phyloP scores from a whole-genome alignment of 2,797 vertebrate genomes.

The Acanthiza pusilla region DNA sequence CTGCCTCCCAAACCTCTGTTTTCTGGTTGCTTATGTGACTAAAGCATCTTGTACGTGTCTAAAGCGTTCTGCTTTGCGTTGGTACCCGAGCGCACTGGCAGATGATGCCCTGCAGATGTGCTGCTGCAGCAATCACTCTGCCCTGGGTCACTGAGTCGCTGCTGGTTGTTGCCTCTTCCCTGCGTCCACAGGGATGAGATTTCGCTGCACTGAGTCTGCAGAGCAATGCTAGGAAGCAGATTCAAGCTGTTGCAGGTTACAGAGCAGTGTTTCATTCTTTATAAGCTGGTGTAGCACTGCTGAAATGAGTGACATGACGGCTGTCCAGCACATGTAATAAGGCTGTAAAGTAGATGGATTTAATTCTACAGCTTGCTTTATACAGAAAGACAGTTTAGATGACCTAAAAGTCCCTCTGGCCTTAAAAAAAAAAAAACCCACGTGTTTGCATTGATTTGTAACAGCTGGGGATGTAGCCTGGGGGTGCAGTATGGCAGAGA shows the following conservation, averaged over 20 bases:
- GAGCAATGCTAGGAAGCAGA: neutral
- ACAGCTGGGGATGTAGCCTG: neutral
- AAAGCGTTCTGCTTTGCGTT: neutral
- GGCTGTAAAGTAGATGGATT: neutral
- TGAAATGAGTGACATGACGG: neutral
- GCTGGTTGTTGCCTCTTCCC: neutral
- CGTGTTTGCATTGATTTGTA: neutral
- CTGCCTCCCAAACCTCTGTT: neutral
- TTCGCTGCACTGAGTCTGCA: neutral
- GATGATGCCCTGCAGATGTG: neutral
- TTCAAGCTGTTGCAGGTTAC: neutral
- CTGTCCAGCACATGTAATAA: neutral
- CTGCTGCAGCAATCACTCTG: neutral
- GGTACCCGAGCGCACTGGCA: accelerated
- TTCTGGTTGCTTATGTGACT: neutral
- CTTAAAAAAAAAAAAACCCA: neutral
- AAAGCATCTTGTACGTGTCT: neutral
- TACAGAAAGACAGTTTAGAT: neutral
- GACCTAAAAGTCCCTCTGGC: neutral
- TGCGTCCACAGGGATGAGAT: neutral
- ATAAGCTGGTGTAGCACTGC: accelerated
- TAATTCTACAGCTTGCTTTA: neutral
- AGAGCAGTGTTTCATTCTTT: neutral
- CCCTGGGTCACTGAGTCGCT: neutral
- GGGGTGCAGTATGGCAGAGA: neutral